phyloP scores from a whole-genome alignment of 2,797 vertebrate species.

The Dromococcyx pavoninus region DNA sequence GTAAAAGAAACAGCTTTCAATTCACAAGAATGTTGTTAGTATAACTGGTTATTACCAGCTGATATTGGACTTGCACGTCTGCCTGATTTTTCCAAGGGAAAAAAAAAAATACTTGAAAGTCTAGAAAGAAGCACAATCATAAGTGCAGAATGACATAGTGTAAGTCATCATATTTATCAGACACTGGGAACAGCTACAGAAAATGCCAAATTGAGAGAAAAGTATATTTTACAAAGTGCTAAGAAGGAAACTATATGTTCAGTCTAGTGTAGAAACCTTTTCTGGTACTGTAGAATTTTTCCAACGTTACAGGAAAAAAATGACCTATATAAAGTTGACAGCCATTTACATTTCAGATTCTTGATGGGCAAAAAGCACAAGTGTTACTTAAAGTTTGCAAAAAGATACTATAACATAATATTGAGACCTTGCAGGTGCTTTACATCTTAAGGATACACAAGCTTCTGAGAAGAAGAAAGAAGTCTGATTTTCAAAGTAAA shows the following conservation, averaged over 20 bases:
- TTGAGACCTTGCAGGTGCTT: background rate
- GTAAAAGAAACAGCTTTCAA: background rate
- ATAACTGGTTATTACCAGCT: background rate
- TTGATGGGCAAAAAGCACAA: background rate
- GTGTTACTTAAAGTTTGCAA: slow-evolving; percentile 10
- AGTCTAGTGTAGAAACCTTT: background rate
- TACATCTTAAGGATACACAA: background rate
- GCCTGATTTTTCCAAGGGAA: background rate
- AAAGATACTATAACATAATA: background rate
- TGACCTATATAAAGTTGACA: background rate
- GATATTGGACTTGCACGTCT: background rate
- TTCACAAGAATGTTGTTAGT: background rate
- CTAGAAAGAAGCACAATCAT: background rate
- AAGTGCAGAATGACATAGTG: background rate
- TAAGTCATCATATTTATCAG: background rate
- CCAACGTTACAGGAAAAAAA: background rate
- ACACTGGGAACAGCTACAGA: background rate
- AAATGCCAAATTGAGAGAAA: background rate
- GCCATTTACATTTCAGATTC: background rate
- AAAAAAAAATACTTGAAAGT: background rate
- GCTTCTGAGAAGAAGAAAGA: background rate
- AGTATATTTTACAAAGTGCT: background rate
- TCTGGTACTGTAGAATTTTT: background rate
- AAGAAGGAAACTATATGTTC: background rate
- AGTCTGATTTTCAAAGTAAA: background rate